phyloP scores from a whole-genome alignment of 2,113 vertebrate genomes.

The Forbesichthys papilliferus region DNA sequence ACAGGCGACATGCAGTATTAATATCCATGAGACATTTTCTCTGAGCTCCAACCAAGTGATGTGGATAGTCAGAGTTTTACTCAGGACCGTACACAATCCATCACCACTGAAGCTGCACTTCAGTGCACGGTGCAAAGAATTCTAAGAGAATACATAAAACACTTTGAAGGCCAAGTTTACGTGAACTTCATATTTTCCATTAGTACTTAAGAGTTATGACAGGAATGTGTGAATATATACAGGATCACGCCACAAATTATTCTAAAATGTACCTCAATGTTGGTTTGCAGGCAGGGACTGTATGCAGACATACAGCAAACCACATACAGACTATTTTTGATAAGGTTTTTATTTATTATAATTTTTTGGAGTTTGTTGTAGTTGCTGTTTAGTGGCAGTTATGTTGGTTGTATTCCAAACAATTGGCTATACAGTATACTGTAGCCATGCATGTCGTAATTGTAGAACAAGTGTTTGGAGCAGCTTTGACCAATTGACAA shows the following conservation, averaged over 20 bases:
- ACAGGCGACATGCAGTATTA: no score
- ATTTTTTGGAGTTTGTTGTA: no score
- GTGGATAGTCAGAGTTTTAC: slow-evolving; percentile 3
- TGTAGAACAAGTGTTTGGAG: slow-evolving; percentile 55
- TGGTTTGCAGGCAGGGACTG: slow-evolving; percentile 5
- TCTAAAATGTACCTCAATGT: slow-evolving; percentile 27
- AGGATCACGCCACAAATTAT: slow-evolving; percentile 7
- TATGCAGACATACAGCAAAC: not conserved
- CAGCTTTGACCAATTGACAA: slow-evolving; percentile 31
- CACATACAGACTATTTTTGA: slow-evolving; percentile 13
- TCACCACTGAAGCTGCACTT: slow-evolving; percentile 19
- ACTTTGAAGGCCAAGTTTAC: slow-evolving; percentile 52
- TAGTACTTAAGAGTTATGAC: slow-evolving; percentile 43
- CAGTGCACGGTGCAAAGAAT: slow-evolving; percentile 36
- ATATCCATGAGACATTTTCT: not conserved
- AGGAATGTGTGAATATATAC: slow-evolving; percentile 30
- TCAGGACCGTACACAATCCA: not conserved
- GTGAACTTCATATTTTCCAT: slow-evolving; percentile 43
- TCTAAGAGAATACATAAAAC: slow-evolving; percentile 58
- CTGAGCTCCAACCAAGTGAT: slow-evolving; percentile 10
- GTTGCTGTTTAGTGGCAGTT: slow-evolving; percentile 25
- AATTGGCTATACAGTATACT: not conserved
- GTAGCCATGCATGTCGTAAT: not conserved
- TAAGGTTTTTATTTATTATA: slow-evolving; percentile 1
- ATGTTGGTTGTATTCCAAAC: slow-evolving; percentile 20